Evolutionary conservation across 2,888 invertebrate genomes (phyloP), one percentile per base, ranked within the genome.

Genomic region (Sycophila texana): DNA sequence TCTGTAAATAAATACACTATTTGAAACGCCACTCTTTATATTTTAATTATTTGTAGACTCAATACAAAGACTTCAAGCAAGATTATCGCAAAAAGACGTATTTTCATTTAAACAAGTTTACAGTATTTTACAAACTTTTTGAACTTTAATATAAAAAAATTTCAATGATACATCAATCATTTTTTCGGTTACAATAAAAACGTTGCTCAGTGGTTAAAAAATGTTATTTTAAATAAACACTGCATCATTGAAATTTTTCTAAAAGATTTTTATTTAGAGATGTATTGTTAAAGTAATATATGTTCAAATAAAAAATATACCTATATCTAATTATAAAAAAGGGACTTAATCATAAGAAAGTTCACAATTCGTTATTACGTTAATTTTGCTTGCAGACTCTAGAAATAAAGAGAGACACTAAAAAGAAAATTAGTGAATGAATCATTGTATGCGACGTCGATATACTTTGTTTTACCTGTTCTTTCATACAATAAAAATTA

Each of bases 331-430:
- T n/a, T n/a, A n/a, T n/a, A n/a, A n/a, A n/a, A n/a, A n/a, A n/a
- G n/a, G n/a, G n/a, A n/a, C n/a, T n/a, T n/a, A n/a, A n/a, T n/a
- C n/a, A n/a, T n/a, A n/a, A n/a, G n/a, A n/a, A n/a, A n/a, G n/a
- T n/a, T n/a, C n/a, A n/a, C n/a, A n/a, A n/a, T n/a, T n/a, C n/a
- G n/a, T 68, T 63, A 47, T 61, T 65, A 65, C 16, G 51, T 74
- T 65, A 74, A 65, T 77, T 74, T 77, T 80, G 66, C 77, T 74
- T 74, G 65, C 22, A 77, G 74, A 26, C 26, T 70, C 20, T 74
- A 20, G 39, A 5, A 72, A 68, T 68, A 80, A 72, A 72, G 68
- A 77, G 70, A 80, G 70, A 80, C 73, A 80, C 63, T 57, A 12
- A 65, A 26, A 71, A 60, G 66, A 12, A 76, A 49, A 63, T n/a